phyloP scores from a whole-genome alignment of 2,113 vertebrate species.

The Echinops telfairi region DNA sequence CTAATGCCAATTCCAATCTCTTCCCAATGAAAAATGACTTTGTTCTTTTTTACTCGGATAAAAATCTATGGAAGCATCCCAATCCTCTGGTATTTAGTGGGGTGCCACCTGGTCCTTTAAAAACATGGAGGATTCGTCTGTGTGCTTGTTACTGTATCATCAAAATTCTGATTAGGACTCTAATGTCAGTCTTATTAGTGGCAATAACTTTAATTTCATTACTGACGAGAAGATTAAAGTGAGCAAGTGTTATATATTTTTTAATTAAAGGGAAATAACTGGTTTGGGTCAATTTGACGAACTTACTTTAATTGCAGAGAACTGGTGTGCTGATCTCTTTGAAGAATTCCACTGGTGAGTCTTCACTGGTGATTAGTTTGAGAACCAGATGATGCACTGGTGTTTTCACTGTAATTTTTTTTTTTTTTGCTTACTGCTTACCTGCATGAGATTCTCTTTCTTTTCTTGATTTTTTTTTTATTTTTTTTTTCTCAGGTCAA shows the following conservation, averaged over 20 bases:
- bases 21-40: constrained; percentile 24
- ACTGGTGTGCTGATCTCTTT: constrained; percentile 64
- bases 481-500: too few relatives aligned
- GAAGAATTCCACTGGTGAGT: constrained; percentile 39
- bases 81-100: constrained; percentile 8
- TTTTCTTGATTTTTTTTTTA: neutral
- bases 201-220: constrained; percentile 53
- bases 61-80: constrained; percentile 15
- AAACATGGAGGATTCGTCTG: constrained; percentile 58
- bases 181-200: constrained; percentile 47
- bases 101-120: neutral
- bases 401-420: constrained; percentile 47
- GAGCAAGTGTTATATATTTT: neutral
- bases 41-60: neutral
- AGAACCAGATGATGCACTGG: constrained; percentile 38
- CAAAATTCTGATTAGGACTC: constrained; percentile 22
- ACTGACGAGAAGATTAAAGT: constrained; percentile 45
- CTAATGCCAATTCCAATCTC: neutral
- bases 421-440: constrained; percentile 34
- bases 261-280: constrained; percentile 67
- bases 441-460: neutral
- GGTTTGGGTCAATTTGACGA: constrained; percentile 64
- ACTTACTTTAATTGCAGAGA: constrained; percentile 47
- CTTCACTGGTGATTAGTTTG: neutral
- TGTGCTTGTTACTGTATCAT: constrained; percentile 47